These are phyloP conservation scores for Rhyacichthys aspro DNA, from an alignment of 2,797 vertebrate species.

Conservation along the genomic window DNA sequence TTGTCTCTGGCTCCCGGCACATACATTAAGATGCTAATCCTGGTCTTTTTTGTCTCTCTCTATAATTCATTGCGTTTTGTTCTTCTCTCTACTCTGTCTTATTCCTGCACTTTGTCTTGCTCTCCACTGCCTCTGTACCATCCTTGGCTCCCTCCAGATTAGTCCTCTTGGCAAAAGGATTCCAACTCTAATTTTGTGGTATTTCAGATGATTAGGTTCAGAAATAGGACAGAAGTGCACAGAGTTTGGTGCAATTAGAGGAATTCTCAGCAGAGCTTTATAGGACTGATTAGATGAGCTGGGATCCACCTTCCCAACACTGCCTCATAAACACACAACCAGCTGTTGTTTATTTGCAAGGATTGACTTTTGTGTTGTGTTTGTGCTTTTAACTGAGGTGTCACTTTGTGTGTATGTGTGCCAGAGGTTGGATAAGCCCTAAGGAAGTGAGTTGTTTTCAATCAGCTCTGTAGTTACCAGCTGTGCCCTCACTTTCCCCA, in stretches of 20 bases:
- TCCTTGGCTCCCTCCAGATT: constrained; percentile 67
- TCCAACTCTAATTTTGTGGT: constrained; percentile 75
- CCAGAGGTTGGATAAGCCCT: constrained; percentile 70
- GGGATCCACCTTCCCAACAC: constrained; percentile 51
- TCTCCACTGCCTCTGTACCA: constrained; percentile 60
- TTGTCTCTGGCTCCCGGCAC: constrained; percentile 72
- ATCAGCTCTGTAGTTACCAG: constrained; percentile 82
- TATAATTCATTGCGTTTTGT: constrained; percentile 79
- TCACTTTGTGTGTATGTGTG: constrained; percentile 49
- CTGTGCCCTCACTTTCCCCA: constrained; percentile 77
- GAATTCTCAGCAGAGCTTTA: constrained; percentile 67
- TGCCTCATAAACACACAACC: constrained; percentile 64
- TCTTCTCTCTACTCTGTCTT: constrained; percentile 59
- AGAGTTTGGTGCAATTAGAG: constrained; percentile 71
- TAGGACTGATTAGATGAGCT: constrained; percentile 70
- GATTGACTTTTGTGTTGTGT: constrained; percentile 63
- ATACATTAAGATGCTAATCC: constrained; percentile 81
- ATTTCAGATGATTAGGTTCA: constrained; percentile 77
- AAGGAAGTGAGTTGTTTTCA: constrained; percentile 82
- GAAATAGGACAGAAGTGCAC: constrained; percentile 74
- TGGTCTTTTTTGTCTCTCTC: constrained; percentile 75
- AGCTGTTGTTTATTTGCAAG: constrained; percentile 75
- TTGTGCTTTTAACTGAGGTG: constrained; percentile 62
- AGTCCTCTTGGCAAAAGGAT: constrained; percentile 70
- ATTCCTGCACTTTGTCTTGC: constrained; percentile 55